phyloP scores from a whole-genome alignment of 2,888 invertebrate species.

The Drosophila ezoana region DNA sequence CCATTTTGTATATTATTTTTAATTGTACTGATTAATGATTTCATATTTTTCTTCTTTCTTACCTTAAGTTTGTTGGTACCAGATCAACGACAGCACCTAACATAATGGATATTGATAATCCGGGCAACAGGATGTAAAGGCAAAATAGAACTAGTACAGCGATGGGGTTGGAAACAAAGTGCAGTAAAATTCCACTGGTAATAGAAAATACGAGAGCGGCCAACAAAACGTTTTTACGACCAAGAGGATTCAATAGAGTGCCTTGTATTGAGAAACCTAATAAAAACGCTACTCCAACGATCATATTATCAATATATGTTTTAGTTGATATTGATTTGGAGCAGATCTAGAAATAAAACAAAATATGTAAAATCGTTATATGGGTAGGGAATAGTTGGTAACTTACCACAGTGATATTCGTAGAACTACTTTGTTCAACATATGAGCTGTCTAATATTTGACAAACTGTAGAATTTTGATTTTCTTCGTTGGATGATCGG shows the following conservation, averaged over 20 bases:
- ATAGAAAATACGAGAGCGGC: slow-evolving; percentile 66
- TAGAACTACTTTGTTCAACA: slow-evolving; percentile 18
- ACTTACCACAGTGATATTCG: slow-evolving; percentile 41
- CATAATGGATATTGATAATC: slow-evolving; percentile 80
- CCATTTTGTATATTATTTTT: too few species aligned
- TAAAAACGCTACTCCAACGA: slow-evolving; percentile 80
- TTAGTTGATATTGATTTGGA: slow-evolving; percentile 72
- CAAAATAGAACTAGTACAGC: slow-evolving; percentile 80
- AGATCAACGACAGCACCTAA: slow-evolving; percentile 81
- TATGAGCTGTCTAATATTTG: slow-evolving; percentile 69
- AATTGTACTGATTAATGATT: too few species aligned
- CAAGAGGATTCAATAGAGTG: slow-evolving; percentile 78
- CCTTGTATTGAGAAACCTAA: slow-evolving; percentile 81
- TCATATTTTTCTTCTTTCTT: not conserved
- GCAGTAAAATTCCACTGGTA: slow-evolving; percentile 77
- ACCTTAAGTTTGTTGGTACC: slow-evolving; percentile 81
- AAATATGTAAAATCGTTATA: not conserved
- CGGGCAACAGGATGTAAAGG: slow-evolving; percentile 78
- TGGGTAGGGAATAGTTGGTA: not conserved
- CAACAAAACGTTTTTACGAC: slow-evolving; percentile 78
- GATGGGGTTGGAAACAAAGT: slow-evolving; percentile 70
- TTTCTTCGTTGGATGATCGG: slow-evolving; percentile 61
- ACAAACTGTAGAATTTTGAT: slow-evolving; percentile 66
- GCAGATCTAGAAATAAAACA: slow-evolving; percentile 67
- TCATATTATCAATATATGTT: slow-evolving; percentile 81